Conservation (phyloP, 2,888 invertebrate genomes). For the Hymenopus coronatus region DNA sequence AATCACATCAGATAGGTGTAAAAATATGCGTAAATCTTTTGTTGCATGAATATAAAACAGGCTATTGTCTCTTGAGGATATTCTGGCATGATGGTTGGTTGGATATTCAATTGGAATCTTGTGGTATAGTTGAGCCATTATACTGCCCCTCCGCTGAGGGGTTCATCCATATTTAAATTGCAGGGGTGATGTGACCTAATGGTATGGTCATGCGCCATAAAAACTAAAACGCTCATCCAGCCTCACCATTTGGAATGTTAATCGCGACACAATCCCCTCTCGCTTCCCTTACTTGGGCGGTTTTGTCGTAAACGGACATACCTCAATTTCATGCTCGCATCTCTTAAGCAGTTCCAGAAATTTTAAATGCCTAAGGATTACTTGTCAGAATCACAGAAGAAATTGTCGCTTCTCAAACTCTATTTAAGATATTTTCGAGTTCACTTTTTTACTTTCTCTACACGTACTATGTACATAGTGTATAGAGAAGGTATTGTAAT, state of each 20-base stretch:
- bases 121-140: neutral
- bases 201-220: neutral
- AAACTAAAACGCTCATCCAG: neutral
- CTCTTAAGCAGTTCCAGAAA: too few species aligned
- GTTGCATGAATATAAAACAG: neutral
- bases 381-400: too few species aligned
- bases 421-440: too few species aligned
- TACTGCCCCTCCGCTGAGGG: neutral
- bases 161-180: neutral
- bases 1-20: neutral
- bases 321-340: too few species aligned
- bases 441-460: too few species aligned
- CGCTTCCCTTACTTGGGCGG: neutral
- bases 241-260: neutral
- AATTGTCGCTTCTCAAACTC: too few species aligned
- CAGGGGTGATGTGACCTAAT: neutral
- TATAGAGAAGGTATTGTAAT: too few species aligned
- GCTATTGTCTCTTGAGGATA: neutral
- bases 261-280: neutral
- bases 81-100: neutral
- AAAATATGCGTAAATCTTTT: neutral
- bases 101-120: neutral
- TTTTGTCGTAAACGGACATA: neutral
- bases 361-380: too few species aligned
- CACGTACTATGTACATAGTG: too few species aligned